A percentile compares a stretch with the other conserved stretches of the same genome.
These are phyloP conservation scores for Eupithecia tripunctaria DNA, from an alignment of 2,888 invertebrate species.

Conservation along the genomic window DNA sequence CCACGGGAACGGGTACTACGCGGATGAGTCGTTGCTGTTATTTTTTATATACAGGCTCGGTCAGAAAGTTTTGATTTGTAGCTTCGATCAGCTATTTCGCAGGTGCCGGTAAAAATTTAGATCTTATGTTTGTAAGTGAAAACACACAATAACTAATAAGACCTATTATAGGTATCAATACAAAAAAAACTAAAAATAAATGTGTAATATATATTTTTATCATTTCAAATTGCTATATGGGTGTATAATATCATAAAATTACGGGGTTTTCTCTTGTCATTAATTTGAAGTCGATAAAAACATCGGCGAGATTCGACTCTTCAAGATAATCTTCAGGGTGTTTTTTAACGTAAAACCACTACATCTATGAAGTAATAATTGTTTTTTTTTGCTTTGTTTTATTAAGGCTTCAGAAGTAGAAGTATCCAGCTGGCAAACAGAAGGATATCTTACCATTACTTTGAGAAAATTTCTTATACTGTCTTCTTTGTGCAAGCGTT, in stretches of 20 bases:
- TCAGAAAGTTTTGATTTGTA: no score
- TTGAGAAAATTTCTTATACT: background rate
- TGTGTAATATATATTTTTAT: background rate
- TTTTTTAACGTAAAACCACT: background rate
- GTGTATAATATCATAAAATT: background rate
- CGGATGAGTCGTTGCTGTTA: no score
- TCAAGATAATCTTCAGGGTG: background rate
- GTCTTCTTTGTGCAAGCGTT: background rate
- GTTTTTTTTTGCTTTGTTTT: background rate
- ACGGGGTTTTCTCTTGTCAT: background rate
- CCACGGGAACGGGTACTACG: no score
- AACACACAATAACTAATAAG: no score
- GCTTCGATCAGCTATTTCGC: no score
- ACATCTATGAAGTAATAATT: background rate
- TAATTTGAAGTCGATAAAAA: background rate
- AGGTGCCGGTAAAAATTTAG: no score
- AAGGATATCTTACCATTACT: background rate
- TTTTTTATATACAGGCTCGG: no score
- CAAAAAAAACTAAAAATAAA: no score
- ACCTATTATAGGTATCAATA: no score
- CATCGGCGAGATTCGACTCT: background rate
- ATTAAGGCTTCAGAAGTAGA: background rate
- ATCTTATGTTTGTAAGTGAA: no score
- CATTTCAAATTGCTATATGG: background rate
- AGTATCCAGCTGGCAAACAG: conserved; percentile 1